These are phyloP conservation scores for Nothobranchius kuhntae DNA, from an alignment of 2,113 vertebrate species.

Conservation along the genomic window DNA sequence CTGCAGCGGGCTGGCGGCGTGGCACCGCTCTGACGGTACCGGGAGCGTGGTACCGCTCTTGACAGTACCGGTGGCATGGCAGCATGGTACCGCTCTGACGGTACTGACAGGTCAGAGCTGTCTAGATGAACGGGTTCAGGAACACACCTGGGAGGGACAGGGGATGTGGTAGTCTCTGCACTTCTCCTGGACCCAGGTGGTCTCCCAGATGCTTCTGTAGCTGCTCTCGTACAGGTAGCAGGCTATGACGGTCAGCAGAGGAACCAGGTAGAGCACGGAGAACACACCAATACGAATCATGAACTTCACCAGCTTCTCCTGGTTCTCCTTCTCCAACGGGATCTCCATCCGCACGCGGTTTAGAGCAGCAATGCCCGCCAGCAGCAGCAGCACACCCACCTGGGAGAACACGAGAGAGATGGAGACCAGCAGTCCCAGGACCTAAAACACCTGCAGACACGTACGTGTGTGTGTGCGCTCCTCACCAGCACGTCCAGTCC, in stretches of 20 bases:
- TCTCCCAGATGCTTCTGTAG: constrained; percentile 90
- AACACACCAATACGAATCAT: constrained; percentile 99
- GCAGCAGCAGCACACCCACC: constrained; percentile 89
- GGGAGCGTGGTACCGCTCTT: no score
- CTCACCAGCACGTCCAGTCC: constrained; percentile 89
- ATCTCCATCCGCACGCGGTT: constrained; percentile 98
- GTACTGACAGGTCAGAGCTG: no score
- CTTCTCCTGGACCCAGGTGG: constrained; percentile 93
- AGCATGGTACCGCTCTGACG: no score
- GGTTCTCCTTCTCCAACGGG: constrained; percentile 97
- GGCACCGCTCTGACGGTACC: no score
- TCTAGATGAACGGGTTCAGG: background rate
- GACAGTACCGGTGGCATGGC: no score
- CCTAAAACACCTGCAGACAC: no score
- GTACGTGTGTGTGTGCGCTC: background rate
- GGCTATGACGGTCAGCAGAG: constrained; percentile 89
- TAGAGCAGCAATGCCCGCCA: constrained; percentile 94
- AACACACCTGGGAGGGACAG: constrained; percentile 89
- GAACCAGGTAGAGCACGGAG: constrained; percentile 97
- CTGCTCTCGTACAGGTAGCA: constrained; percentile 98
- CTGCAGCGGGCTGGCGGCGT: no score
- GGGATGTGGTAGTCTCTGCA: constrained; percentile 98
- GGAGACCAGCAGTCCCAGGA: background rate
- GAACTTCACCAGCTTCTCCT: constrained; percentile 98
- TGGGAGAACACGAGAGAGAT: background rate